Percentiles rank a stretch among this genome's conserved stretches.
Evolutionary conservation across 1,140 invertebrate genomes (phyloP).

Genomic region (Plodia interpunctella): DNA sequence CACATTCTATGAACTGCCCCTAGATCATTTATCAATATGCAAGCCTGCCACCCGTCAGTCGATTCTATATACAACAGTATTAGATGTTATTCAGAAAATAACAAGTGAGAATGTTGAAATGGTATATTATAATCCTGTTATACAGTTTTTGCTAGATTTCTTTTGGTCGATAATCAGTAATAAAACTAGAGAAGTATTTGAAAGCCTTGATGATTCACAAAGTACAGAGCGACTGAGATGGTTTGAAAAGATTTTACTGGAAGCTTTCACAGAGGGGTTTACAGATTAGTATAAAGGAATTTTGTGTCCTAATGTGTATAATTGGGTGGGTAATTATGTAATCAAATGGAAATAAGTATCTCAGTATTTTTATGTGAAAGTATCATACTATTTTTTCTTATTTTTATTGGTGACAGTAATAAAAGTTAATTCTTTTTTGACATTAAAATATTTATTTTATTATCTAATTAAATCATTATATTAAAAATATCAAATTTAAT

Average conservation of each 20-base stretch:
- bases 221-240: constrained; percentile 29
- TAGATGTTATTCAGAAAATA: constrained; percentile 50
- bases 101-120: constrained; percentile 38
- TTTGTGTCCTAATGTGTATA: too few species aligned
- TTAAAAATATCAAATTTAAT: too few species aligned
- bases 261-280: constrained; percentile 44
- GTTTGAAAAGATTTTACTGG: constrained; percentile 41
- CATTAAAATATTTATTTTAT: too few species aligned
- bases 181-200: constrained; percentile 31
- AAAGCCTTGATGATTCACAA: constrained; percentile 37
- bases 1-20: constrained; percentile 84
- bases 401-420: too few species aligned
- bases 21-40: constrained; percentile 88
- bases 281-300: constrained; percentile 18
- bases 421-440: too few species aligned
- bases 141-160: constrained; percentile 29
- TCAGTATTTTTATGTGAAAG: too few species aligned
- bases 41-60: constrained; percentile 83
- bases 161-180: constrained; percentile 24
- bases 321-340: too few species aligned
- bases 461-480: too few species aligned
- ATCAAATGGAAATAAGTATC: too few species aligned
- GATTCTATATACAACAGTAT: constrained; percentile 62
- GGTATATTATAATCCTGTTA: constrained; percentile 30
- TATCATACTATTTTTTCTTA: too few species aligned